Conservation (phyloP, 2,888 invertebrate species). For the Leucozona laternaria region DNA sequence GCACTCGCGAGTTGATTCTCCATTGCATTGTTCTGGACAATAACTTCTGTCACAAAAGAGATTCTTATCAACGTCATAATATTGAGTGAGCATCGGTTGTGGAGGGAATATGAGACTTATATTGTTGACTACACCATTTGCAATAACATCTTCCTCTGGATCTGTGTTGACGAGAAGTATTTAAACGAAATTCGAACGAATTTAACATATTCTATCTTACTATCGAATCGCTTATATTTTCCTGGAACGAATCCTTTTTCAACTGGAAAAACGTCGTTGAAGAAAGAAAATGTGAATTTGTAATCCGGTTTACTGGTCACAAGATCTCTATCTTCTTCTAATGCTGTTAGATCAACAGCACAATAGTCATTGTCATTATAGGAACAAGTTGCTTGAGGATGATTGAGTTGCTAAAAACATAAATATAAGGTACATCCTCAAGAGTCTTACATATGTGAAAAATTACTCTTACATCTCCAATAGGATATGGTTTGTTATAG, state of each 20-base stretch:
- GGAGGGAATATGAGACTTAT: slow-evolving; percentile 90
- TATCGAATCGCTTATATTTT: slow-evolving; percentile 78
- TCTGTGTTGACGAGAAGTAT: slow-evolving; percentile 71
- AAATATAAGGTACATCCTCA: neutral
- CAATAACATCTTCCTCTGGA: slow-evolving; percentile 70
- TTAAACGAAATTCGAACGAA: neutral
- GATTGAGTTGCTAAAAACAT: slow-evolving; percentile 75
- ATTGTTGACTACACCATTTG: slow-evolving; percentile 87
- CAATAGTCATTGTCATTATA: slow-evolving; percentile 67
- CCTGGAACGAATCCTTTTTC: slow-evolving; percentile 76
- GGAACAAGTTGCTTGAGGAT: slow-evolving; percentile 78
- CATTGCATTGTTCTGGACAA: slow-evolving; percentile 74
- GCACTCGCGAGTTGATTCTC: slow-evolving; percentile 76
- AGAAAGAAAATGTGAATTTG: slow-evolving; percentile 77
- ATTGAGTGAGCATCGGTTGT: slow-evolving; percentile 90
- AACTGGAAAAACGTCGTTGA: slow-evolving; percentile 77
- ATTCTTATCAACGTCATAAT: slow-evolving; percentile 78
- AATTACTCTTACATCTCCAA: slow-evolving; percentile 62
- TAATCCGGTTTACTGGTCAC: slow-evolving; percentile 76
- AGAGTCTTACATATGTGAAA: too few relatives aligned
- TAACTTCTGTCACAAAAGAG: slow-evolving; percentile 78
- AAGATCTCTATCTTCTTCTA: slow-evolving; percentile 73
- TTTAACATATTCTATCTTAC: slow-evolving; percentile 75
- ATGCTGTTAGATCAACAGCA: slow-evolving; percentile 74
- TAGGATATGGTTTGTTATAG: slow-evolving; percentile 64